A percentile compares a stretch with the other conserved stretches of the same genome.
Conservation (phyloP, 2,797 vertebrate species). For the Morus bassanus region DNA sequence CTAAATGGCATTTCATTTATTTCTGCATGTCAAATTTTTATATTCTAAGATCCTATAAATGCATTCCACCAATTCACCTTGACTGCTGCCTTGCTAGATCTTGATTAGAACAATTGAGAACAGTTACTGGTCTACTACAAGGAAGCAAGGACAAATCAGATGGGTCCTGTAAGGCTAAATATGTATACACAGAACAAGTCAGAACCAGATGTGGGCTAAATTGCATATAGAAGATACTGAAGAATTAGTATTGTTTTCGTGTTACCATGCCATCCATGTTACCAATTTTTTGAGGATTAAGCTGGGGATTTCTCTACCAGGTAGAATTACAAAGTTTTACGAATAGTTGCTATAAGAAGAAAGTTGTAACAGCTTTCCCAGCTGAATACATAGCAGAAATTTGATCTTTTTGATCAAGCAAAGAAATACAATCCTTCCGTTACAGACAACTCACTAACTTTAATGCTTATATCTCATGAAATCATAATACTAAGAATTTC, state of each 20-base stretch:
- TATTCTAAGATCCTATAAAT: not conserved
- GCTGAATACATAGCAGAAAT: not conserved
- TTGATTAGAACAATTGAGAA: not conserved
- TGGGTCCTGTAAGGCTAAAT: not conserved
- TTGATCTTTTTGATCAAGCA: not conserved
- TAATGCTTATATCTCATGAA: not conserved
- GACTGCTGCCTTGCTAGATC: not conserved
- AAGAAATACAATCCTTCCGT: not conserved
- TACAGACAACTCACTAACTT: not conserved
- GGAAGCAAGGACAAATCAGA: not conserved
- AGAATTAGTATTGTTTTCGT: not conserved
- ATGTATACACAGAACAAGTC: not conserved
- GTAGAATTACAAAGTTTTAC: not conserved
- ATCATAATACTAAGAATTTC: not conserved
- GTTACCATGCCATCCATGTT: not conserved
- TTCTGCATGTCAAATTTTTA: not conserved
- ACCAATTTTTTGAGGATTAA: not conserved
- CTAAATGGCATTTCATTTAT: not conserved
- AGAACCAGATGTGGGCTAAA: not conserved
- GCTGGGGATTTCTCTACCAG: not conserved
- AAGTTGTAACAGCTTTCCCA: not conserved
- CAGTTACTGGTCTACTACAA: not conserved
- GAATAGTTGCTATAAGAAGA: not conserved
- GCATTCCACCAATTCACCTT: not conserved
- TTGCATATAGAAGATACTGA: not conserved